Evolutionary conservation across 2,888 invertebrate species (phyloP).

Genomic region (Dinocampus coccinellae): DNA sequence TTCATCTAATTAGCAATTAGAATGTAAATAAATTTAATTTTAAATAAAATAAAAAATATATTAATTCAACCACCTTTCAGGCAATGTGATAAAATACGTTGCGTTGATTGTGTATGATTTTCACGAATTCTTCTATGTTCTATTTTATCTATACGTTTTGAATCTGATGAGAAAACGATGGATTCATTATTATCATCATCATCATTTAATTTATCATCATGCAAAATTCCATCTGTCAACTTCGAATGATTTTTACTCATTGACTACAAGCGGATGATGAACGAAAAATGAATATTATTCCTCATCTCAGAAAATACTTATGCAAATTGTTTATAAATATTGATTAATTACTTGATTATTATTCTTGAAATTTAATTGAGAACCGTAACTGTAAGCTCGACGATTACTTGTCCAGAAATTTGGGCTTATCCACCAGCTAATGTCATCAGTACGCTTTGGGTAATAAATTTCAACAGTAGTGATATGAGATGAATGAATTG

Average conservation of each 20-base stretch:
- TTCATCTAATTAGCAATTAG: neutral
- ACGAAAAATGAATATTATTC: neutral
- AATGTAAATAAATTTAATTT: neutral
- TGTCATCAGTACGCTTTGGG: slow-evolving; percentile 46
- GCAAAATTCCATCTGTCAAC: slow-evolving; percentile 54
- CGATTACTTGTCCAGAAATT: neutral
- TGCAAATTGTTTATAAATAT: neutral
- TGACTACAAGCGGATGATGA: slow-evolving; percentile 43
- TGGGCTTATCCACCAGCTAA: no score
- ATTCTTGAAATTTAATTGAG: slow-evolving; percentile 47
- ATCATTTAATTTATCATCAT: slow-evolving; percentile 43
- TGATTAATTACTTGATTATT: slow-evolving; percentile 45
- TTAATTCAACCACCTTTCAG: neutral
- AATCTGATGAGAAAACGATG: neutral
- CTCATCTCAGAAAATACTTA: neutral
- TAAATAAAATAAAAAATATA: no score
- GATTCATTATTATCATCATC: neutral
- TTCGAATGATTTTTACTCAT: slow-evolving; percentile 46
- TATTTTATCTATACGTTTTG: neutral
- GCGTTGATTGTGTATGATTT: neutral
- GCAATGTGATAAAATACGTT: neutral
- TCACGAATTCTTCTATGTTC: neutral
- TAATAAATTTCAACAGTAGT: slow-evolving; percentile 56
- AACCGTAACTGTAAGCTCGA: neutral
- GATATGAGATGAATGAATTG: slow-evolving; percentile 30